phyloP scores from a whole-genome alignment of 2,888 invertebrate genomes.

The Harpagoxenus sublaevis region DNA sequence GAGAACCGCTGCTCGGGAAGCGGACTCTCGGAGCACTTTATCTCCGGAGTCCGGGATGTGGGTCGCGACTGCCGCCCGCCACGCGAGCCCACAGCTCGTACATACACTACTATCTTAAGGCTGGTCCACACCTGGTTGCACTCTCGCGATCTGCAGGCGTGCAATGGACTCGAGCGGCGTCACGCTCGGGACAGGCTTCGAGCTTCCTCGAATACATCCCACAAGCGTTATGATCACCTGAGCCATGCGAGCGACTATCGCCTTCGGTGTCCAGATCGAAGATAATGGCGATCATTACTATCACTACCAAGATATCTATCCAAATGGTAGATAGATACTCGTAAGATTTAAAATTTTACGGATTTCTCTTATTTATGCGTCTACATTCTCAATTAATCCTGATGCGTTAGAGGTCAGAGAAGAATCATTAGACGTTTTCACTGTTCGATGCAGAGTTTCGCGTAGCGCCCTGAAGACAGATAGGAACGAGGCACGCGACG shows the following conservation, averaged over 20 bases:
- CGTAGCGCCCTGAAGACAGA: not conserved
- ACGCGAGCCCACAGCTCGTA: slow-evolving; percentile 77
- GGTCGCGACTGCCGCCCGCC: slow-evolving; percentile 85
- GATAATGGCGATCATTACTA: slow-evolving; percentile 32
- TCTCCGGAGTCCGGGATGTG: slow-evolving; percentile 83
- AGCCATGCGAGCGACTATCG: slow-evolving; percentile 26
- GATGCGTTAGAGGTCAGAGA: not conserved
- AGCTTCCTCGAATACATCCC: slow-evolving; percentile 52
- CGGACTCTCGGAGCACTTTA: slow-evolving; percentile 83
- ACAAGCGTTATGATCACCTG: slow-evolving; percentile 31
- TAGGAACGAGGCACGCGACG: not conserved
- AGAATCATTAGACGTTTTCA: not conserved
- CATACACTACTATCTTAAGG: slow-evolving; percentile 76
- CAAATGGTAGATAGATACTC: not conserved
- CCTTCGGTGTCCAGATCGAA: slow-evolving; percentile 11
- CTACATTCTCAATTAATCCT: not conserved
- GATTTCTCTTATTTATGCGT: not conserved
- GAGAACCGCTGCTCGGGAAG: slow-evolving; percentile 83
- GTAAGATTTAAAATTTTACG: not conserved
- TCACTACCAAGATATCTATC: slow-evolving; percentile 2
- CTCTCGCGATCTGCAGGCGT: slow-evolving; percentile 44
- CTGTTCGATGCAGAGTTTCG: not conserved
- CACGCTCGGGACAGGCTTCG: slow-evolving; percentile 40
- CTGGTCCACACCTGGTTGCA: slow-evolving; percentile 78
- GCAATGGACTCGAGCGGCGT: slow-evolving; percentile 59